Percentiles rank a stretch among this genome's conserved stretches.
phyloP scores from a whole-genome alignment of 37 sponge, comb jelly and placozoan species.

The Aplysina aerophoba region DNA sequence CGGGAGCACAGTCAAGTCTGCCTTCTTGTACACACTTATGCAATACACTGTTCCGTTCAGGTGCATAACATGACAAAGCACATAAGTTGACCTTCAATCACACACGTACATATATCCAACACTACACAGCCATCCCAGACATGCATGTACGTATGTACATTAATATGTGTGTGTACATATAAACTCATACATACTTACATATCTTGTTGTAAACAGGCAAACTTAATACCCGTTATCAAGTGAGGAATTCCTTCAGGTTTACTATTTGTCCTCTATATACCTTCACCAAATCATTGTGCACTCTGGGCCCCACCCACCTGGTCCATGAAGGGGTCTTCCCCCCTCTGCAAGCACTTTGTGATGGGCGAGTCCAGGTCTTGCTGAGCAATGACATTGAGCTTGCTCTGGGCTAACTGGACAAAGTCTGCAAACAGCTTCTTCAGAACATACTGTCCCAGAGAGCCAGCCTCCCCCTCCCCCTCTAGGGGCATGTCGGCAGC shows the following conservation, averaged over 20 bases:
- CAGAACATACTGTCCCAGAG: conserved; percentile 87
- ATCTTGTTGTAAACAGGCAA: not conserved
- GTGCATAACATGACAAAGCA: too few relatives aligned
- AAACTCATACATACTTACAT: conserved; percentile 12
- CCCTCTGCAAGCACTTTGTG: conserved; percentile 72
- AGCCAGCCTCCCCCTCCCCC: not conserved
- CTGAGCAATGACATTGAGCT: conserved; percentile 64
- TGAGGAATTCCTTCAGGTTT: too few relatives aligned
- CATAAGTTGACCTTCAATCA: too few relatives aligned
- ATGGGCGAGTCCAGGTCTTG: conserved; percentile 73
- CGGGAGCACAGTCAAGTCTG: too few relatives aligned
- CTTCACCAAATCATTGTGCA: too few relatives aligned
- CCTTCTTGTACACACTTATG: too few relatives aligned
- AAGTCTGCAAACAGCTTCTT: conserved; percentile 96
- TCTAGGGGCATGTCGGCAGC: not conserved
- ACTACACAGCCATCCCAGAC: too few relatives aligned
- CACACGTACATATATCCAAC: too few relatives aligned
- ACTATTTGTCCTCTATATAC: too few relatives aligned
- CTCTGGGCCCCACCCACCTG: conserved; percentile 63
- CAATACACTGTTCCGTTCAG: too few relatives aligned
- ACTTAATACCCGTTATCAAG: too few relatives aligned
- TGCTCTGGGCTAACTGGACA: conserved; percentile 67
- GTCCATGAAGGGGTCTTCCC: conserved; percentile 86
- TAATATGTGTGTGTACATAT: not conserved
- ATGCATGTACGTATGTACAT: not conserved